Evolutionary conservation across 1,140 invertebrate genomes (phyloP).

Genomic region (Drosophila cardini): DNA sequence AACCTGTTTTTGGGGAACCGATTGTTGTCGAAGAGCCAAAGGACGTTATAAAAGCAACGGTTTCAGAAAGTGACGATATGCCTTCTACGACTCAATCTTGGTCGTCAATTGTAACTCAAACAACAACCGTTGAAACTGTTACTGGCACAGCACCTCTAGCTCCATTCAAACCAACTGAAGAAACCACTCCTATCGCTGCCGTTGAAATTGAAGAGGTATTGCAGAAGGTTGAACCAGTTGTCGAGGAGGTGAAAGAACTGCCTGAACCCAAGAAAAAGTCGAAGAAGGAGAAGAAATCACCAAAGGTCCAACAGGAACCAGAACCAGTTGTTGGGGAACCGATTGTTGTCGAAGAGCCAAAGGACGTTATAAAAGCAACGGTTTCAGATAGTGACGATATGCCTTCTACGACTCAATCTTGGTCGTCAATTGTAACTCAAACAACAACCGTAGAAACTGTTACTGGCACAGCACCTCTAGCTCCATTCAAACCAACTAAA

Average conservation of each 20-base stretch:
- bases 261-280: neutral
- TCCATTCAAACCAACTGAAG: slow-evolving; percentile 15
- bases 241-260: neutral
- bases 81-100: slow-evolving; percentile 52
- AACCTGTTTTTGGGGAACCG: slow-evolving; percentile 5
- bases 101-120: slow-evolving; percentile 64
- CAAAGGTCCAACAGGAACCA: neutral
- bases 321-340: slow-evolving; percentile 4
- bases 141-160: neutral
- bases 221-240: neutral
- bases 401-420: slow-evolving; percentile 2
- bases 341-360: slow-evolving; percentile 1
- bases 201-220: neutral
- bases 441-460: neutral
- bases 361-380: neutral
- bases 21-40: slow-evolving; percentile 9
- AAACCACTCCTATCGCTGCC: neutral
- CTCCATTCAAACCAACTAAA: slow-evolving; percentile 9
- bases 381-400: neutral
- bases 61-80: neutral
- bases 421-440: slow-evolving; percentile 14
- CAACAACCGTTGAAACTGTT: slow-evolving; percentile 3
- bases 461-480: neutral
- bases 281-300: slow-evolving; percentile 9
- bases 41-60: neutral